phyloP scores from a whole-genome alignment of 1,140 invertebrate genomes.

The Campoletis sonorensis region DNA sequence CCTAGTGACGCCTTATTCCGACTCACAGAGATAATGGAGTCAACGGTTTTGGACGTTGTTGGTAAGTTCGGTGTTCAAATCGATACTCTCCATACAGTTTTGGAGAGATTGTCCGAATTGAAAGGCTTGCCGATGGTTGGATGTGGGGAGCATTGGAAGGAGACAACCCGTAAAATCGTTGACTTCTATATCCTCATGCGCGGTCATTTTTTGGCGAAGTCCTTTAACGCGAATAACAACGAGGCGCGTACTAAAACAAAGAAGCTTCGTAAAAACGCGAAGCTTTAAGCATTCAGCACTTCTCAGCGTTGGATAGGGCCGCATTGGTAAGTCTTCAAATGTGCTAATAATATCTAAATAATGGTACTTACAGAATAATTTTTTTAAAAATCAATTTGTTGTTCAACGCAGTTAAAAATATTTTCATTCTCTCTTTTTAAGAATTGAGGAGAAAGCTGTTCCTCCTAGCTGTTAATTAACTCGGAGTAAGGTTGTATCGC shows the following conservation, averaged over 20 bases:
- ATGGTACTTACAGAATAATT: no score
- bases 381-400: no score
- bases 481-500: no score
- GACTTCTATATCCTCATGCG: slow-evolving; percentile 7
- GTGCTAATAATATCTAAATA: no score
- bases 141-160: neutral
- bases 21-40: slow-evolving; percentile 25
- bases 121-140: neutral
- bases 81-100: neutral
- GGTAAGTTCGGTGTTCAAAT: neutral
- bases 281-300: slow-evolving; percentile 4
- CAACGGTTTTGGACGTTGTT: slow-evolving; percentile 5
- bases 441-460: no score
- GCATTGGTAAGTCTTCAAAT: no score
- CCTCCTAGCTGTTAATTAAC: no score
- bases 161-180: neutral
- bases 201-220: neutral
- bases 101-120: neutral
- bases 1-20: no score
- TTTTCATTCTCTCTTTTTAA: no score
- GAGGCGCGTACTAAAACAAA: slow-evolving; percentile 3
- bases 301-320: no score
- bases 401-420: no score
- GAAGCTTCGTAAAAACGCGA: neutral
- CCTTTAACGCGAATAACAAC: neutral